phyloP scores from a whole-genome alignment of 1,140 invertebrate genomes.

The Araneus ventricosus region DNA sequence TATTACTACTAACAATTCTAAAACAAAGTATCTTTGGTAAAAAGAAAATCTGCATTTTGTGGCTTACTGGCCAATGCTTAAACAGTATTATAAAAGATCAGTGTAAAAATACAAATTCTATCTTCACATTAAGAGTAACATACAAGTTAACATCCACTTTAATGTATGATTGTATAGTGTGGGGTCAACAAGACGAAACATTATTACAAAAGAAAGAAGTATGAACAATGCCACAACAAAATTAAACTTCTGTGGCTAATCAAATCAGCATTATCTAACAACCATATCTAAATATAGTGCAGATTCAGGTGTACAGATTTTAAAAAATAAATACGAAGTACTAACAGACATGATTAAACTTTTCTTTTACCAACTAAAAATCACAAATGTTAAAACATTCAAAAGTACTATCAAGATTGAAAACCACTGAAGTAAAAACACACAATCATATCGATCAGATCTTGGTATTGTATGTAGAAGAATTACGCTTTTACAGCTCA shows the following conservation, averaged over 20 bases:
- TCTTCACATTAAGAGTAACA: constrained; percentile 65
- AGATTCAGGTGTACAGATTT: constrained; percentile 38
- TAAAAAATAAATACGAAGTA: constrained; percentile 53
- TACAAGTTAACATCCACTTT: constrained; percentile 64
- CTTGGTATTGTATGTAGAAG: constrained; percentile 26
- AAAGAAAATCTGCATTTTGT: constrained; percentile 51
- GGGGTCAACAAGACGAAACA: constrained; percentile 46
- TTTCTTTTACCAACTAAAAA: constrained; percentile 17
- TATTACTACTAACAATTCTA: constrained; percentile 56
- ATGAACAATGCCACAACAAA: constrained; percentile 44
- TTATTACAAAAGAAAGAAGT: constrained; percentile 50
- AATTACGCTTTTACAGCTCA: background rate
- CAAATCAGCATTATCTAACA: constrained; percentile 30
- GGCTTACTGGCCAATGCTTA: constrained; percentile 65
- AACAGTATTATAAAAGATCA: constrained; percentile 69
- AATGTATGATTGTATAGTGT: constrained; percentile 74
- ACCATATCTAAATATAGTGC: constrained; percentile 27
- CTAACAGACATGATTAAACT: constrained; percentile 5
- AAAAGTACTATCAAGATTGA: constrained; percentile 55
- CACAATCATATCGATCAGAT: constrained; percentile 46
- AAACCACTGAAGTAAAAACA: constrained; percentile 28
- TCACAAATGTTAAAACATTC: constrained; percentile 27
- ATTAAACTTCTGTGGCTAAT: constrained; percentile 2
- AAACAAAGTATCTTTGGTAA: constrained; percentile 73
- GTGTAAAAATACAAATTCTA: constrained; percentile 74